phyloP scores from a whole-genome alignment of 2,113 vertebrate species.

The Axis porcinus region DNA sequence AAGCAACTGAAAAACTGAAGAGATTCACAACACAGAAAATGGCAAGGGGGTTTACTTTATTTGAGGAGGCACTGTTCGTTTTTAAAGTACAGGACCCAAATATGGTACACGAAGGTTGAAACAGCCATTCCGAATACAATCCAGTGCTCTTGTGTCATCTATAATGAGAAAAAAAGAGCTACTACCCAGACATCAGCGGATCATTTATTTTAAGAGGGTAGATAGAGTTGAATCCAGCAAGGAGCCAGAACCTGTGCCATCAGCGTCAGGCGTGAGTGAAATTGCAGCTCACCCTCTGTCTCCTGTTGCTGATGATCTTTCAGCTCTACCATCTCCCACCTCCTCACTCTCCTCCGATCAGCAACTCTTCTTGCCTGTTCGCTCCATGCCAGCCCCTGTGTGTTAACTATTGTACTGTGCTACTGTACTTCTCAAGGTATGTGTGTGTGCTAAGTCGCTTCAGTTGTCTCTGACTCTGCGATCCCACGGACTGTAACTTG shows the following conservation, averaged over 20 bases:
- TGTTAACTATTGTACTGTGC: background rate
- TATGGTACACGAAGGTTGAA: background rate
- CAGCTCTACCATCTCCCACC: background rate
- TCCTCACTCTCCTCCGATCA: background rate
- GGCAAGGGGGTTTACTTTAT: background rate
- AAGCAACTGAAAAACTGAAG: background rate
- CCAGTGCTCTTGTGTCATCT: background rate
- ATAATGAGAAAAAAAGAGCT: background rate
- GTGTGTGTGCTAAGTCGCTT: background rate
- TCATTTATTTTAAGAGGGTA: background rate
- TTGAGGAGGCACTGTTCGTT: background rate
- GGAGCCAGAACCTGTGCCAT: background rate
- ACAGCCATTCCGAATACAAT: background rate
- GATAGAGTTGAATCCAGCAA: background rate
- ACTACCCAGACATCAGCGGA: background rate
- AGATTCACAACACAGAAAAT: background rate
- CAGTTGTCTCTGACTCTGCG: background rate
- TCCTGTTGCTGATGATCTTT: background rate
- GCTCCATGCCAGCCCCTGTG: background rate
- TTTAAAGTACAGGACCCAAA: background rate
- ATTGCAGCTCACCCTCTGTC: background rate
- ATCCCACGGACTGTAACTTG: background rate
- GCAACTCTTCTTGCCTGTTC: background rate
- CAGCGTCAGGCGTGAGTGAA: background rate
- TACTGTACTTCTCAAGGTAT: background rate